Evolutionary conservation across 2,888 invertebrate genomes (phyloP).

Genomic region (Lasioglossum villosulum): DNA sequence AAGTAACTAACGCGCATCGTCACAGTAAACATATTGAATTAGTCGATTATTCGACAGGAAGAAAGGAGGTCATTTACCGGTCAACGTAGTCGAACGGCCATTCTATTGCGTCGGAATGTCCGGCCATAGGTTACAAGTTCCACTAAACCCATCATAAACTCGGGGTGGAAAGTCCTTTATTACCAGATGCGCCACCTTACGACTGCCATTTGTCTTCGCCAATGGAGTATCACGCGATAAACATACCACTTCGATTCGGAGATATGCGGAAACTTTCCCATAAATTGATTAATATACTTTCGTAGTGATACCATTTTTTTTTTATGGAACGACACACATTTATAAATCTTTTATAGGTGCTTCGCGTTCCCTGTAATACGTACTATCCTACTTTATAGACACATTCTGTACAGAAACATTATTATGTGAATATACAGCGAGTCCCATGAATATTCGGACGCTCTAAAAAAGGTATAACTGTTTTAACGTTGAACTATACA

Average conservation of each 20-base stretch:
- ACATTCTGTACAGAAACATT: too few species aligned
- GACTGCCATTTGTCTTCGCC: conserved; percentile 1
- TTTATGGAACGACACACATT: neutral
- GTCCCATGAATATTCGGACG: too few species aligned
- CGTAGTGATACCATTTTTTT: neutral
- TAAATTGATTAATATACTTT: neutral
- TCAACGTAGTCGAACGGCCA: neutral
- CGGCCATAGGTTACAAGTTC: conserved; percentile 14
- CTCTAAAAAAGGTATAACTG: too few species aligned
- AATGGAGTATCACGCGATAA: conserved; percentile 7
- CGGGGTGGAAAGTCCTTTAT: neutral
- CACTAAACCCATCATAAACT: conserved; percentile 16
- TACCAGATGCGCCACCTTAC: conserved; percentile 8
- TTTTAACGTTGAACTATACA: too few species aligned
- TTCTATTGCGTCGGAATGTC: neutral
- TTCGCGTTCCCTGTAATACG: neutral
- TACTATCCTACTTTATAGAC: too few species aligned
- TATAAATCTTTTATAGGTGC: neutral
- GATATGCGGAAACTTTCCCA: neutral
- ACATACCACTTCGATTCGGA: neutral
- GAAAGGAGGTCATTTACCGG: neutral
- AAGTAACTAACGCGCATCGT: neutral
- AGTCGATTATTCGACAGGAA: neutral
- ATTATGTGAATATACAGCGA: too few species aligned
- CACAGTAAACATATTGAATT: neutral